Percentiles rank a stretch among this genome's conserved stretches.
Conservation (phyloP, 1,140 invertebrate species). For the Limonius californicus region DNA sequence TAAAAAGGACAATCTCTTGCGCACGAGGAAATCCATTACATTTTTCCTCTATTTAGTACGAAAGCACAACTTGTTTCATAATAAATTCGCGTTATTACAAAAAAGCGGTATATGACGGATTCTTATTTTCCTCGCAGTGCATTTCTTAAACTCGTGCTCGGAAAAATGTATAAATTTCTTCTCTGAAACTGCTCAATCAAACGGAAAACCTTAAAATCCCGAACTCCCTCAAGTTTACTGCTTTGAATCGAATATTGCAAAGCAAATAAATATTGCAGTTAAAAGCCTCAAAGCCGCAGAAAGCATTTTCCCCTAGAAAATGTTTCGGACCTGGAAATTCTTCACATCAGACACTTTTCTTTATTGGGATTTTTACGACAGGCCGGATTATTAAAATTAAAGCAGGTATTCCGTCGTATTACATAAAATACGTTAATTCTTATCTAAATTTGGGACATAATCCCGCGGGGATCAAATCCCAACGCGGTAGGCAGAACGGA, state of each 20-base stretch:
- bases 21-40: neutral
- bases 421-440: neutral
- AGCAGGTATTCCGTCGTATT: neutral
- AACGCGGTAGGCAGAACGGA: neutral
- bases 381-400: neutral
- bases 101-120: too few relatives aligned
- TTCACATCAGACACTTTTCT: too few relatives aligned
- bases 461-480: neutral
- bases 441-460: neutral
- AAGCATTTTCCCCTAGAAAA: neutral
- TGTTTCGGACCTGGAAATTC: too few relatives aligned
- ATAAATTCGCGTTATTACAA: too few relatives aligned
- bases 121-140: too few relatives aligned
- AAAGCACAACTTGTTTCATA: too few relatives aligned
- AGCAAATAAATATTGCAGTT: neutral
- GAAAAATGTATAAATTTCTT: neutral
- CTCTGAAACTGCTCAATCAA: neutral
- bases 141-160: too few relatives aligned
- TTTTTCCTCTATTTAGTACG: neutral
- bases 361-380: neutral
- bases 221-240: neutral
- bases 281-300: constrained; percentile 1
- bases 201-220: neutral
- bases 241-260: neutral
- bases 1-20: neutral